Evolutionary conservation across 2,888 invertebrate genomes (phyloP).

Genomic region (Parnassius orleans): DNA sequence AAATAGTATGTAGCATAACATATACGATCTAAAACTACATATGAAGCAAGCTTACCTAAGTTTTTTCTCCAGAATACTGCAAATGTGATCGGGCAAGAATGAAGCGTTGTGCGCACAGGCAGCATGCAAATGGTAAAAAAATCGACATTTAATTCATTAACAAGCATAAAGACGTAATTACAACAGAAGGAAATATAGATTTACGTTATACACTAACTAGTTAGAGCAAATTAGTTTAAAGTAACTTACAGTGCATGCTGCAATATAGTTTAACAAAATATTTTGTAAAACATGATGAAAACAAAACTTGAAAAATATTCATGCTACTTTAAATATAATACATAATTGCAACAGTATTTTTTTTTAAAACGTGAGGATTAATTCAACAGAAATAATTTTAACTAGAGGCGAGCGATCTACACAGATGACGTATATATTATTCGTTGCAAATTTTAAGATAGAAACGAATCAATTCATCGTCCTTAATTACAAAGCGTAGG

Average conservation of each 20-base stretch:
- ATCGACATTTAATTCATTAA: conserved; percentile 63
- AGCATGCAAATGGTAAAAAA: conserved; percentile 79
- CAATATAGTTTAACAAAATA: background rate
- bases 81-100: conserved; percentile 78
- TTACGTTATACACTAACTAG: conserved; percentile 3
- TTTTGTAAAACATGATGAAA: background rate
- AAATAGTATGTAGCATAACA: conserved; percentile 4
- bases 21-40: conserved; percentile 25
- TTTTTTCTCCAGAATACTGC: conserved; percentile 92
- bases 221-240: conserved; percentile 8
- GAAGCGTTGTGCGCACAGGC: conserved; percentile 81
- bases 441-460: too few species aligned
- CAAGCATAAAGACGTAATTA: conserved; percentile 42
- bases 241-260: conserved; percentile 13
- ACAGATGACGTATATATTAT: too few species aligned
- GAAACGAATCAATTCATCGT: too few species aligned
- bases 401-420: too few species aligned
- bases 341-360: background rate
- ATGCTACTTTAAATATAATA: background rate
- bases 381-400: background rate
- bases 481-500: too few species aligned
- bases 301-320: background rate
- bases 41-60: conserved; percentile 85
- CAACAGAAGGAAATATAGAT: conserved; percentile 8
- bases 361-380: background rate